These are phyloP conservation scores for Scaeva pyrastri DNA, from an alignment of 2,888 invertebrate genomes.

Conservation along the genomic window DNA sequence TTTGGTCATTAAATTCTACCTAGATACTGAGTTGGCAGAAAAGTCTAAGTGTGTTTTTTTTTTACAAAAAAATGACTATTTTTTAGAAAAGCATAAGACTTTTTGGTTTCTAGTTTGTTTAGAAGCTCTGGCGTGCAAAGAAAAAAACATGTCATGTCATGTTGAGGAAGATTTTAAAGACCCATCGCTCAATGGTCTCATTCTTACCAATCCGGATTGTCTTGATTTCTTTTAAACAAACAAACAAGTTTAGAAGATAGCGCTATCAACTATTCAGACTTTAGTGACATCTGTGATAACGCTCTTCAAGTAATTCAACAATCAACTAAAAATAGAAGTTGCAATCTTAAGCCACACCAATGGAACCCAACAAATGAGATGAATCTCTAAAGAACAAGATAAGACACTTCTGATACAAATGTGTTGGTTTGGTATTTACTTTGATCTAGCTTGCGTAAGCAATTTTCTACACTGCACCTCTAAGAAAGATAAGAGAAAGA, in stretches of 20 bases:
- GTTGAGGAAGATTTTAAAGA: no score
- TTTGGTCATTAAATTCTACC: no score
- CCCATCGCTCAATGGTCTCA: no score
- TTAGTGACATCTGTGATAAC: neutral
- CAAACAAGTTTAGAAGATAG: neutral
- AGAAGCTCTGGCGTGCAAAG: no score
- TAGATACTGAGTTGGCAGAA: no score
- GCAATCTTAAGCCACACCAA: neutral
- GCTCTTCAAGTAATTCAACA: neutral
- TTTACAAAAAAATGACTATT: no score
- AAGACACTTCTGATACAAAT: slow-evolving; percentile 9
- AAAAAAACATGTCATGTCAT: no score
- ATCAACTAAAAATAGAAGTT: slow-evolving; percentile 3
- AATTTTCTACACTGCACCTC: neutral
- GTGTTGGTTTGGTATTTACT: neutral
- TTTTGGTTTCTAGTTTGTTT: no score
- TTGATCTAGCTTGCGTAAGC: slow-evolving; percentile 18
- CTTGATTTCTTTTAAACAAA: no score
- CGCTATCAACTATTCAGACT: neutral
- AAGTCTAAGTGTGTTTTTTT: no score
- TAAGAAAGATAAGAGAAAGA: neutral
- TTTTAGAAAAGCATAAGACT: no score
- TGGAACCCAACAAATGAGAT: neutral
- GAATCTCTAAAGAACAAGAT: neutral
- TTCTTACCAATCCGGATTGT: no score